Evolutionary conservation across 2,797 vertebrate species (phyloP).

Genomic region (Scleropages formosus): DNA sequence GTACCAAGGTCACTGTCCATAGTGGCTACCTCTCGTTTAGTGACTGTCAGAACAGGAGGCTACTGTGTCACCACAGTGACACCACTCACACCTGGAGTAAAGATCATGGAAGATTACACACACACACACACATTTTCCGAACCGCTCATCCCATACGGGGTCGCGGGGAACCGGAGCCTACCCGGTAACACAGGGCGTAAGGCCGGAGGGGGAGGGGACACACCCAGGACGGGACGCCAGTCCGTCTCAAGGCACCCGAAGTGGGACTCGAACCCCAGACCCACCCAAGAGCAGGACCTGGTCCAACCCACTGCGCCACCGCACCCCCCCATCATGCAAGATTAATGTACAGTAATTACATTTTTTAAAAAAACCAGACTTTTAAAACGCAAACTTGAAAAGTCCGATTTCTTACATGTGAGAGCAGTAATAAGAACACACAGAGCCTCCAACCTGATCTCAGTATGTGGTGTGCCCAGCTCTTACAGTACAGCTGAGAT

Average conservation of each 20-base stretch:
- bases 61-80: constrained; percentile 55
- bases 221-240: no score
- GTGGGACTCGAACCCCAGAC: no score
- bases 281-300: no score
- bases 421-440: not conserved
- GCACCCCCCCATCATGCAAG: no score
- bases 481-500: not conserved
- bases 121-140: no score
- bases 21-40: constrained; percentile 47
- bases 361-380: not conserved
- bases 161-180: no score
- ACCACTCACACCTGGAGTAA: constrained; percentile 11
- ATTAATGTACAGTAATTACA: no score
- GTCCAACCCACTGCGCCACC: not conserved
- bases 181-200: no score
- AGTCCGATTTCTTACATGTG: not conserved
- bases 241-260: no score
- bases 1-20: constrained; percentile 55
- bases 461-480: not conserved
- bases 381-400: not conserved
- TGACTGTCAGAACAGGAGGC: constrained; percentile 45
- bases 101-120: no score
- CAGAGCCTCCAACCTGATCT: not conserved
- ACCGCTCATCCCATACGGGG: no score
- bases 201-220: no score